Evolutionary conservation across 2,888 invertebrate genomes (phyloP).

Genomic region (Diogma glabrata): DNA sequence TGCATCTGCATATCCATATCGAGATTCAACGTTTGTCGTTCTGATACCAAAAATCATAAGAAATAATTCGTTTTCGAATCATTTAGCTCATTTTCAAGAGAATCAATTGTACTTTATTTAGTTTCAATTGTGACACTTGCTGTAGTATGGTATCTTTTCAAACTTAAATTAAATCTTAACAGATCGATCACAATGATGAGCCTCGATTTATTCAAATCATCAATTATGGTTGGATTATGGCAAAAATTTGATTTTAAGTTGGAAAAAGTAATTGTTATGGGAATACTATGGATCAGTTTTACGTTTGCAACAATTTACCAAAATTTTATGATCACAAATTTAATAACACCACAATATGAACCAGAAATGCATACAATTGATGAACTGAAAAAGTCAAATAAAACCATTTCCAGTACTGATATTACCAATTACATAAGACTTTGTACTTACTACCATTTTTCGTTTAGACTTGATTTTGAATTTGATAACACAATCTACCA

Average conservation of each 20-base stretch:
- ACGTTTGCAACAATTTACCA: background rate
- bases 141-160: background rate
- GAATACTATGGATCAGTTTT: background rate
- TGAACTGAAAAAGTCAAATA: background rate
- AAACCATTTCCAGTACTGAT: too few relatives aligned
- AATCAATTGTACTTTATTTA: too few relatives aligned
- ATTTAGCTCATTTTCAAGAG: too few relatives aligned
- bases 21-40: too few relatives aligned
- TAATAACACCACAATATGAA: background rate
- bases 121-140: too few relatives aligned
- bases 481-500: too few relatives aligned
- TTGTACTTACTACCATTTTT: too few relatives aligned
- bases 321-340: background rate
- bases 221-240: background rate
- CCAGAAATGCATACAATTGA: background rate
- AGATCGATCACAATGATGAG: background rate
- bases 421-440: too few relatives aligned
- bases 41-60: too few relatives aligned
- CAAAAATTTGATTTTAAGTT: background rate
- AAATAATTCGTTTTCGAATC: too few relatives aligned
- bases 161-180: background rate
- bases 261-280: background rate
- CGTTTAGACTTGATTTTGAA: background rate
- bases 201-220: background rate
- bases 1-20: too few relatives aligned